These are phyloP conservation scores for Siphamia tubifer DNA, from an alignment of 2,113 vertebrate genomes.

Conservation along the genomic window DNA sequence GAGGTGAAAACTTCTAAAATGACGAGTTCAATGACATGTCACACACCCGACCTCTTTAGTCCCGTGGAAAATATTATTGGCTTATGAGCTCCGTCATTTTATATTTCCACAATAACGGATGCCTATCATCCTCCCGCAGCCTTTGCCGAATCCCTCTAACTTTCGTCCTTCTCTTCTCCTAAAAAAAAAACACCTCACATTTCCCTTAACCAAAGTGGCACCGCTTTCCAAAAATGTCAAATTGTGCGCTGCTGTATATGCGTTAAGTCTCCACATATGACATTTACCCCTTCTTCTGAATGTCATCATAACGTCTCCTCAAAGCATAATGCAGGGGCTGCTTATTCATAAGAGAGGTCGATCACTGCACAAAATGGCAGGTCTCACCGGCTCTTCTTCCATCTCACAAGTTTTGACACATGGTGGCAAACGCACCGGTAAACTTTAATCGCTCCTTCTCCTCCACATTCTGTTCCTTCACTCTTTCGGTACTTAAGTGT, in stretches of 20 bases:
- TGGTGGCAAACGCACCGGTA: slow-evolving; percentile 65
- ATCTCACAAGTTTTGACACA: slow-evolving; percentile 87
- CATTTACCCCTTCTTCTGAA: slow-evolving; percentile 75
- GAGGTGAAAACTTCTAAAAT: neutral
- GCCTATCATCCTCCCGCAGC: slow-evolving; percentile 21
- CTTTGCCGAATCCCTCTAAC: slow-evolving; percentile 45
- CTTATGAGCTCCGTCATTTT: slow-evolving; percentile 49
- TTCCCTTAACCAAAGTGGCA: slow-evolving; percentile 15
- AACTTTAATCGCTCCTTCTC: slow-evolving; percentile 77
- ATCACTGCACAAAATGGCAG: slow-evolving; percentile 94
- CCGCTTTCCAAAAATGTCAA: neutral
- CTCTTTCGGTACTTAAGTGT: slow-evolving; percentile 39
- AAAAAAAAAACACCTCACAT: neutral
- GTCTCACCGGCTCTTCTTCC: slow-evolving; percentile 86
- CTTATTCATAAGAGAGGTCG: slow-evolving; percentile 84
- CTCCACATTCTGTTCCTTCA: slow-evolving; percentile 43
- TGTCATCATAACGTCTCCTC: slow-evolving; percentile 80
- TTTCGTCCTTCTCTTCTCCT: slow-evolving; percentile 32
- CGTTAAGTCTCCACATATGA: slow-evolving; percentile 62
- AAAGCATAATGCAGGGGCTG: slow-evolving; percentile 77
- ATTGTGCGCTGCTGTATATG: slow-evolving; percentile 27
- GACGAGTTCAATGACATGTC: slow-evolving; percentile 16
- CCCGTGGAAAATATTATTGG: slow-evolving; percentile 1
- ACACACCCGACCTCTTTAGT: slow-evolving; percentile 16
- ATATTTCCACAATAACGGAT: slow-evolving; percentile 47